phyloP scores from a whole-genome alignment of 2,888 invertebrate species.

The Miltochrista miniata region DNA sequence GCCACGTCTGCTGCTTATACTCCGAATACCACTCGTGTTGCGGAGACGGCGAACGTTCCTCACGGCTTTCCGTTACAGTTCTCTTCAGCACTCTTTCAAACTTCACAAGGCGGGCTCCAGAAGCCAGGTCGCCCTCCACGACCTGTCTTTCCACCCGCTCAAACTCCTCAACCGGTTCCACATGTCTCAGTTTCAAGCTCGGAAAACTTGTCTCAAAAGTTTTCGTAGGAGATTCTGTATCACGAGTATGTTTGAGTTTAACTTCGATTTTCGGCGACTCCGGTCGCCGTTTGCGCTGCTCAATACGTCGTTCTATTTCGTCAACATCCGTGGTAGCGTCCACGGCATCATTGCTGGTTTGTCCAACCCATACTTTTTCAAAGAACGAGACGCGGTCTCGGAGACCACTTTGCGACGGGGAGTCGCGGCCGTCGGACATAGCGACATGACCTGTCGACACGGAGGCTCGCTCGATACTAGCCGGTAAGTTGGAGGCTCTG shows the following conservation, averaged over 20 bases:
- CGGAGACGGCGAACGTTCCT: constrained; percentile 72
- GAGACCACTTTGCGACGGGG: constrained; percentile 82
- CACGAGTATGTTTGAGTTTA: constrained; percentile 83
- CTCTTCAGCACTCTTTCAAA: constrained; percentile 88
- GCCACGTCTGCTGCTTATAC: constrained; percentile 82
- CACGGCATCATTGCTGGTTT: constrained; percentile 65
- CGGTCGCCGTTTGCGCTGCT: constrained; percentile 80
- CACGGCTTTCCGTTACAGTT: constrained; percentile 80
- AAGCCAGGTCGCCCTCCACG: constrained; percentile 86
- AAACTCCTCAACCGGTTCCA: constrained; percentile 62
- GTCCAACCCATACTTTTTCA: constrained; percentile 90
- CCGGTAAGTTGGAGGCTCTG: constrained; percentile 47
- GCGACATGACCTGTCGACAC: constrained; percentile 76
- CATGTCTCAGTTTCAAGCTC: constrained; percentile 76
- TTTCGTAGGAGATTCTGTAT: constrained; percentile 75
- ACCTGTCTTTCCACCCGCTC: constrained; percentile 67
- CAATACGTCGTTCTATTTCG: constrained; percentile 85
- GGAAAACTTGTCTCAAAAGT: constrained; percentile 67
- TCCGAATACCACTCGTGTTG: constrained; percentile 78
- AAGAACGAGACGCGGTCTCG: constrained; percentile 91
- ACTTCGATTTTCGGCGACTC: constrained; percentile 85
- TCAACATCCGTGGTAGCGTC: constrained; percentile 81
- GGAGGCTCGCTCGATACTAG: constrained; percentile 81
- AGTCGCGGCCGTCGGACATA: constrained; percentile 80
- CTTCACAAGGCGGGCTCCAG: constrained; percentile 87